A percentile compares a stretch with the other conserved stretches of the same genome.
phyloP scores from a whole-genome alignment of 2,888 invertebrate species.

The Eupithecia subumbrata region DNA sequence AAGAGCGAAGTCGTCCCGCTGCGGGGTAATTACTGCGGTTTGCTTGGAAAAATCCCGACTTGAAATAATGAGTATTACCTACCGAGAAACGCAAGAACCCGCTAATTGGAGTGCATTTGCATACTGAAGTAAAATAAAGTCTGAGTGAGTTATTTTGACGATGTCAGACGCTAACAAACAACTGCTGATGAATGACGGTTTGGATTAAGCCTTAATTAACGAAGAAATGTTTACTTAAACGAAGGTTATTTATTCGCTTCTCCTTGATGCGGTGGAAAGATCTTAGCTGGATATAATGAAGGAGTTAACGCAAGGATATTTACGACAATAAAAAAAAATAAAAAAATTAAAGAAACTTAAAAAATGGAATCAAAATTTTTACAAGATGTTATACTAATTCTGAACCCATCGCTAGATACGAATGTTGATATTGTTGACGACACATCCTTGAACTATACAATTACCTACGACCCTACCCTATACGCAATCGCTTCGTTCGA shows the following conservation, averaged over 20 bases:
- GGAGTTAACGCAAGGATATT: background rate
- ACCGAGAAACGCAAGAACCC: slow-evolving; percentile 73
- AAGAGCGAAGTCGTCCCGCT: slow-evolving; percentile 67
- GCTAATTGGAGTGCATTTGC: slow-evolving; percentile 82
- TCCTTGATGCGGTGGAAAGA: slow-evolving; percentile 13
- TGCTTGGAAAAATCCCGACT: slow-evolving; percentile 68
- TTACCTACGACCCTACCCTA: background rate
- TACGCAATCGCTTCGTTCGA: slow-evolving; percentile 20
- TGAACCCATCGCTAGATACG: background rate
- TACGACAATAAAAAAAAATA: background rate
- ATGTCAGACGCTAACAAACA: slow-evolving; percentile 65
- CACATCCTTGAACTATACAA: background rate
- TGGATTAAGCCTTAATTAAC: slow-evolving; percentile 36
- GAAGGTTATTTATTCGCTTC: slow-evolving; percentile 29
- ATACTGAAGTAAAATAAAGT: slow-evolving; percentile 77
- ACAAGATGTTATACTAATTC: background rate
- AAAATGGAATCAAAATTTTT: background rate
- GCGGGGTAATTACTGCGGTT: slow-evolving; percentile 76
- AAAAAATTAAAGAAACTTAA: background rate
- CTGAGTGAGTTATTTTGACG: slow-evolving; percentile 75
- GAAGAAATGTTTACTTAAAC: slow-evolving; percentile 28
- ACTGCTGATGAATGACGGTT: slow-evolving; percentile 50
- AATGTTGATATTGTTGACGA: background rate
- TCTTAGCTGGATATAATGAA: background rate
- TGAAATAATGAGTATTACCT: slow-evolving; percentile 79